Evolutionary conservation across 2,888 invertebrate species (phyloP).

Genomic region (Morinoia aosen): DNA sequence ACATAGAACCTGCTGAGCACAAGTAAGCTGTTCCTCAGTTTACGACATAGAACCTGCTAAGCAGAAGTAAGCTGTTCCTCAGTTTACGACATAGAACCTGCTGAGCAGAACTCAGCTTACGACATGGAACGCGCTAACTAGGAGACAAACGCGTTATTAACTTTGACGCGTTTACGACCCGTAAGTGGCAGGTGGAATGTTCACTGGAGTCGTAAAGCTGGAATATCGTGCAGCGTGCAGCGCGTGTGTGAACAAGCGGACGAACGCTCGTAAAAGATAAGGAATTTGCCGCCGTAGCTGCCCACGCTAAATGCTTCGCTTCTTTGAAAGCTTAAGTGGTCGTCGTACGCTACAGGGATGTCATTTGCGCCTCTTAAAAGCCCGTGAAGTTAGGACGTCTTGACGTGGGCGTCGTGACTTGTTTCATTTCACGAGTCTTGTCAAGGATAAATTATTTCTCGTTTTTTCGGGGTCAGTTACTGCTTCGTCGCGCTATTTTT

Average conservation of each 20-base stretch:
- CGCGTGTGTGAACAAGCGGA: background rate
- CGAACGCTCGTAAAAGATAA: background rate
- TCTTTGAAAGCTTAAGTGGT: background rate
- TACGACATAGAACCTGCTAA: too few species aligned
- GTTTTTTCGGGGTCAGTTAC: too few species aligned
- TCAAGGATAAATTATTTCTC: too few species aligned
- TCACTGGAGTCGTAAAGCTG: background rate
- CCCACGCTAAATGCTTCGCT: background rate
- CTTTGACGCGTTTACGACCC: background rate
- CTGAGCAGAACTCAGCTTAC: too few species aligned
- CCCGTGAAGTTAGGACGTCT: background rate
- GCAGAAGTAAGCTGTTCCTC: too few species aligned
- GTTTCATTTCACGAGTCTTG: too few species aligned
- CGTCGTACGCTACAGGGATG: background rate
- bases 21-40: background rate
- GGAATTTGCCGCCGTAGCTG: background rate
- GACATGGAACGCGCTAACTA: background rate
- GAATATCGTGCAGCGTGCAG: background rate
- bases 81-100: too few species aligned
- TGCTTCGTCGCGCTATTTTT: too few species aligned
- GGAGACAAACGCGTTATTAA: background rate
- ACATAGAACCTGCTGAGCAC: background rate
- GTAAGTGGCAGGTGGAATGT: background rate
- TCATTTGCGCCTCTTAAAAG: background rate
- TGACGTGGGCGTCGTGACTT: too few species aligned